Evolutionary conservation across 2,888 invertebrate genomes (phyloP).

Genomic region (Julus scandinavius): DNA sequence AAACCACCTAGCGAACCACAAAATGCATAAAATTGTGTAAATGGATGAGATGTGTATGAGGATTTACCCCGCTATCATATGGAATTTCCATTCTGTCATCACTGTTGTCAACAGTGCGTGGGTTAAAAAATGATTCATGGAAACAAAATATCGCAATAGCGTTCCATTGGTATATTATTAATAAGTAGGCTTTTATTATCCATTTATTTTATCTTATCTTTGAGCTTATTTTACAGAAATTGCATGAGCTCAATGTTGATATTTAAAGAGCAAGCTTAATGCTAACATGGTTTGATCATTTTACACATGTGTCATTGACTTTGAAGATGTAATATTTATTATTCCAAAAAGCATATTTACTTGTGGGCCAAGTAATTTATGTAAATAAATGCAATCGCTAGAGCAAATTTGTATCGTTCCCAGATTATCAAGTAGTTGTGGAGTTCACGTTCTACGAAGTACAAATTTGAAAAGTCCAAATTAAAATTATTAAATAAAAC

Average conservation of each 20-base stretch:
- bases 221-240: background rate
- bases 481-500: background rate
- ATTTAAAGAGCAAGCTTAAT: background rate
- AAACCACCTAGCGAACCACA: too few relatives aligned
- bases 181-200: background rate
- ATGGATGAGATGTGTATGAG: too few relatives aligned
- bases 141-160: too few relatives aligned
- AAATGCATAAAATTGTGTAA: too few relatives aligned
- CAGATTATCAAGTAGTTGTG: background rate
- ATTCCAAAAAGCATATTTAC: too few relatives aligned
- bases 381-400: constrained; percentile 11
- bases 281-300: background rate
- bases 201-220: background rate
- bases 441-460: background rate
- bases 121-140: too few relatives aligned
- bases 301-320: background rate
- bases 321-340: background rate
- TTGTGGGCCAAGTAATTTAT: too few relatives aligned
- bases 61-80: too few relatives aligned
- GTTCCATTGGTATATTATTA: background rate
- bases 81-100: too few relatives aligned
- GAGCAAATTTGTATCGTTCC: background rate
- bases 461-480: background rate
- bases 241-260: background rate
- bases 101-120: too few relatives aligned